Conservation (phyloP, 1,140 invertebrate species). For the Spodoptera frugiperda region DNA sequence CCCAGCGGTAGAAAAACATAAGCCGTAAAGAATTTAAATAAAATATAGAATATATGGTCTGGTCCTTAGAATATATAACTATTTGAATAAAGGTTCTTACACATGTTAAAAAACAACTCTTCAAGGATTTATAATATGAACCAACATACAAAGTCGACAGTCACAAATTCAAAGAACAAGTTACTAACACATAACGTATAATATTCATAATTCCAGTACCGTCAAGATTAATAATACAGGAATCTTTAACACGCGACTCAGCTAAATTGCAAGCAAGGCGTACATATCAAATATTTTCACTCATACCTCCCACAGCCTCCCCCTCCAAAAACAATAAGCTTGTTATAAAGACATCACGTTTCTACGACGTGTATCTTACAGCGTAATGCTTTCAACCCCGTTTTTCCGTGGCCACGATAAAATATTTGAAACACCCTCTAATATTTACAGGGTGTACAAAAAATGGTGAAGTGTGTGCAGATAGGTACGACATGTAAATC, state of each 20-base stretch:
- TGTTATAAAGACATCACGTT: constrained; percentile 52
- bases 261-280: constrained; percentile 32
- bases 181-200: not conserved
- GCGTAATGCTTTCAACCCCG: constrained; percentile 51
- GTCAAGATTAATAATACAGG: not conserved
- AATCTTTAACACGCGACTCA: constrained; percentile 12
- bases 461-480: not conserved
- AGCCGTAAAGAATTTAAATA: too few species aligned
- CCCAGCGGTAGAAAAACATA: too few species aligned
- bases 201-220: not conserved
- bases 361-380: constrained; percentile 42
- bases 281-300: constrained; percentile 47
- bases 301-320: not conserved
- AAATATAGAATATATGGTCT: too few species aligned
- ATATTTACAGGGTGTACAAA: constrained; percentile 36
- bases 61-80: too few species aligned
- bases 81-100: too few species aligned
- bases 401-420: constrained; percentile 46
- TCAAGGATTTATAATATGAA: too few species aligned
- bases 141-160: not conserved
- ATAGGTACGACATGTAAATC: not conserved
- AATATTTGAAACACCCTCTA: constrained; percentile 47
- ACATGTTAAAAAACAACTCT: too few species aligned
- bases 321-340: constrained; percentile 50
- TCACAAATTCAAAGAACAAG: not conserved